Conservation (phyloP, 2,113 vertebrate species). For the Propithecus coquereli region DNA sequence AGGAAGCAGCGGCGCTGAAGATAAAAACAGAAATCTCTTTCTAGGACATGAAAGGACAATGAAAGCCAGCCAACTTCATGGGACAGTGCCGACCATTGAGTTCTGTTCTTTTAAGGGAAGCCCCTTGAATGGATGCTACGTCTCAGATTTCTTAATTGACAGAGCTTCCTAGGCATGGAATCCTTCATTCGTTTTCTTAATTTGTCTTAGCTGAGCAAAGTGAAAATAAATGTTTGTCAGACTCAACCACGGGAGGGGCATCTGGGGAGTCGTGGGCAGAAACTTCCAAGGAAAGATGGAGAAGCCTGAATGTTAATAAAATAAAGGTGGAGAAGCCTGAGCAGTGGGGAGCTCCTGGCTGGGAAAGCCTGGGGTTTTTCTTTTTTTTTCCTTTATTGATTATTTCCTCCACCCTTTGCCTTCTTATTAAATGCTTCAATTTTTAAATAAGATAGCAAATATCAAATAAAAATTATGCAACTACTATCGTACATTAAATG, state of each 20-base stretch:
- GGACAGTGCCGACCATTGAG: neutral
- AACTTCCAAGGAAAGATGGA: neutral
- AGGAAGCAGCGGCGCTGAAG: neutral
- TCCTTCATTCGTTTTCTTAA: neutral
- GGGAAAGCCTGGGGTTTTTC: neutral
- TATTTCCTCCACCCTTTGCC: neutral
- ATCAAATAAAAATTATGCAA: neutral
- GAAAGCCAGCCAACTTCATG: neutral
- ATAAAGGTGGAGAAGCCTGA: neutral
- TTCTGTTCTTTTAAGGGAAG: neutral
- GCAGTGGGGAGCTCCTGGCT: neutral
- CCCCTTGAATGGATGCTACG: neutral
- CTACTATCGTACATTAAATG: neutral
- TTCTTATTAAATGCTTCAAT: neutral
- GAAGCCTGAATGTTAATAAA: neutral
- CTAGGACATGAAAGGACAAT: neutral
- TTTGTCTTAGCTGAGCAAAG: neutral
- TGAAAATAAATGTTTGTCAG: neutral
- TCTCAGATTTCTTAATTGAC: neutral
- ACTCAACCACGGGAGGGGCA: neutral
- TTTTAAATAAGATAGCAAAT: neutral
- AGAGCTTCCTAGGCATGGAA: neutral
- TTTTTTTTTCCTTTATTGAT: neutral
- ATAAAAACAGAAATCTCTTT: conserved; percentile 48
- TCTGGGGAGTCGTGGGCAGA: neutral